Base-by-base conservation (phyloP, 2,888 invertebrate genomes). In the Clanis bilineata region DNA sequence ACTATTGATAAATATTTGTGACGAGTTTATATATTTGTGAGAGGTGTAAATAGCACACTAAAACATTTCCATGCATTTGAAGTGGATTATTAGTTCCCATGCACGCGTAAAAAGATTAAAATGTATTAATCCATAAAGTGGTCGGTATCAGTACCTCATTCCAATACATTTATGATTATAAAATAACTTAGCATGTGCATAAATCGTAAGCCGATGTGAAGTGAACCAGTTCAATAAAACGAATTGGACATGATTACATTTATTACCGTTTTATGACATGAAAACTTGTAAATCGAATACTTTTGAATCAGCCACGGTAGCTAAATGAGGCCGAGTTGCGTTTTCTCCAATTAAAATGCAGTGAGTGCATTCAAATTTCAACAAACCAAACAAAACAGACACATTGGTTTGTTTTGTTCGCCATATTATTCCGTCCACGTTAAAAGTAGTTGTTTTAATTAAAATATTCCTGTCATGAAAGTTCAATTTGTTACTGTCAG, bases 221-320 rank as follows among this genome's bases (percentile, higher is more conserved):
- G 4, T 32, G 51, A 18, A 51, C 51, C 15, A 51, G 51, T 51
- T 57, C 28, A 57, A 57, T 57, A 18, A 57, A 57, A 57, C 43
- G 56, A 28, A 57, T 43, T 43, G 21, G 18, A 18, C 12, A 18
- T 62, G 64, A 72, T 68, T 63, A 64, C 62, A 65, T 71, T 72
- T 67, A 73, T 60, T 51, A 58, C 23, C 28, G 57, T 69, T 77
- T 75, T 70, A 73, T 62, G 38, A 57, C 51, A 58, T 45, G n/a
- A 61, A 55, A 64, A 62, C 63, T 62, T 60, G 56, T 67, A 65
- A 68, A 66, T 65, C 59, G 60, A 70, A 68, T 66, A 62, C 56
- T 61, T 71, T 74, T 68, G 64, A 68, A 77, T 73, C 74, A 70
- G 68, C 58, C 58, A 62, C 38, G 10, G 47, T 60, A 55, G 45